phyloP scores from a whole-genome alignment of 2,888 invertebrate genomes.

The Hylaea fasciaria region DNA sequence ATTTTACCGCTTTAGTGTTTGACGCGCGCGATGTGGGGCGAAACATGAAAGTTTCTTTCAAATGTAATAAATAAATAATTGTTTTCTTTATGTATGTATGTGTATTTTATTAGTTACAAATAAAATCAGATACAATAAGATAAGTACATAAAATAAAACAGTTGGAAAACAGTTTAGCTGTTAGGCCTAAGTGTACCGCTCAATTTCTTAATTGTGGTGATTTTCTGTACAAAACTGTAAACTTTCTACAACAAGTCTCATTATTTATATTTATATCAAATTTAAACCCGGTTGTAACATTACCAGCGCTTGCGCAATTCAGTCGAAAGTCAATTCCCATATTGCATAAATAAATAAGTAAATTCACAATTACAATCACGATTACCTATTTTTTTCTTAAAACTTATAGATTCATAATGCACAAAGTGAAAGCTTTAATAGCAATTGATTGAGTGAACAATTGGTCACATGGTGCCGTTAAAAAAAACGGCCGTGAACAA shows the following conservation, averaged over 20 bases:
- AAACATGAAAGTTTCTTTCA: too few species aligned
- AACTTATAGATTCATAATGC: constrained; percentile 48
- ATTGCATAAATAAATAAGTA: constrained; percentile 33
- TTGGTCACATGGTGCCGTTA: constrained; percentile 61
- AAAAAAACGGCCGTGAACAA: constrained; percentile 63
- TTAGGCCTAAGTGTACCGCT: too few species aligned
- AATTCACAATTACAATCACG: constrained; percentile 39
- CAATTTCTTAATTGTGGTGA: not conserved
- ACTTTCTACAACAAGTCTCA: not conserved
- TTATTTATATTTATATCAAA: not conserved
- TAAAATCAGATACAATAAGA: too few species aligned
- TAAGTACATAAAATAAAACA: too few species aligned
- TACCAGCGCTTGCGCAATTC: constrained; percentile 18
- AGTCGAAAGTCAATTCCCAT: constrained; percentile 32
- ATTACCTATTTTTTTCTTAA: constrained; percentile 33
- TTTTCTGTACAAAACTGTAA: not conserved
- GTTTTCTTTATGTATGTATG: too few species aligned
- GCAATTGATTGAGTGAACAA: constrained; percentile 55
- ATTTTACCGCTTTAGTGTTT: too few species aligned
- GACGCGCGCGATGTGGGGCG: too few species aligned
- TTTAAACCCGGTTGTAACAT: not conserved
- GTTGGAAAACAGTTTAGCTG: too few species aligned
- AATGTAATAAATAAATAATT: too few species aligned
- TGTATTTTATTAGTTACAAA: too few species aligned
- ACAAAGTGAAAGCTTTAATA: constrained; percentile 69